These are phyloP conservation scores for Drosophila dives DNA, from an alignment of 2,888 invertebrate genomes.

Conservation along the genomic window DNA sequence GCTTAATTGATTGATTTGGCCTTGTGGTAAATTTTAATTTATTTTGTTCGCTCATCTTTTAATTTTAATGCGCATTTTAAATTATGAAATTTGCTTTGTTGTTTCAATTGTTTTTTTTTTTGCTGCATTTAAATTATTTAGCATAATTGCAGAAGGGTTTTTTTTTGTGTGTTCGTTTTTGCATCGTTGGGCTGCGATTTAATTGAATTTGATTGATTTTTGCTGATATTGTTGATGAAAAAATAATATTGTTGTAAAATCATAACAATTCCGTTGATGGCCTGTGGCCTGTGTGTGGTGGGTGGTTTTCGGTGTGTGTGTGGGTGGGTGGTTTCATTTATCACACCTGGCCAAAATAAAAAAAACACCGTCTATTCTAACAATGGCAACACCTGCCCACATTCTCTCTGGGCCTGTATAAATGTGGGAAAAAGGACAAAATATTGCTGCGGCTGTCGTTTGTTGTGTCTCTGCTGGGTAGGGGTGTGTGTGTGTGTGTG, in stretches of 20 bases:
- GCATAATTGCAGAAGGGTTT: slow-evolving; percentile 56
- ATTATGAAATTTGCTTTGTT: slow-evolving; percentile 40
- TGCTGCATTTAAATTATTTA: slow-evolving; percentile 60
- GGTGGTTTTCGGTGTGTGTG: neutral
- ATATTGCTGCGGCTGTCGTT: slow-evolving; percentile 9
- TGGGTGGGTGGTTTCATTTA: slow-evolving; percentile 4
- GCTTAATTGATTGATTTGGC: slow-evolving; percentile 53
- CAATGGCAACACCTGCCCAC: slow-evolving; percentile 52
- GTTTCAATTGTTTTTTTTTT: slow-evolving; percentile 4
- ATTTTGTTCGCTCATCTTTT: slow-evolving; percentile 26
- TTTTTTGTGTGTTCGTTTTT: slow-evolving; percentile 42
- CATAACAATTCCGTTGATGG: slow-evolving; percentile 51
- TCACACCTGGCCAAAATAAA: slow-evolving; percentile 31
- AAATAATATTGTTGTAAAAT: slow-evolving; percentile 80
- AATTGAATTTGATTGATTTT: slow-evolving; percentile 81
- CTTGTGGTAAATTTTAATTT: slow-evolving; percentile 34
- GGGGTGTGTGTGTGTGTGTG: neutral
- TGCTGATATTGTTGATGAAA: slow-evolving; percentile 76
- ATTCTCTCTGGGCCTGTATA: slow-evolving; percentile 13
- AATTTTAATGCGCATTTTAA: slow-evolving; percentile 54
- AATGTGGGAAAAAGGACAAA: slow-evolving; percentile 26
- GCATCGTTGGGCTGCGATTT: slow-evolving; percentile 62
- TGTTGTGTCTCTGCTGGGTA: slow-evolving; percentile 3
- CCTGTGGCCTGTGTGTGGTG: neutral
- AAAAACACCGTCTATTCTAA: slow-evolving; percentile 15